phyloP scores from a whole-genome alignment of 2,797 vertebrate species.

The Tiaroga cobitis region DNA sequence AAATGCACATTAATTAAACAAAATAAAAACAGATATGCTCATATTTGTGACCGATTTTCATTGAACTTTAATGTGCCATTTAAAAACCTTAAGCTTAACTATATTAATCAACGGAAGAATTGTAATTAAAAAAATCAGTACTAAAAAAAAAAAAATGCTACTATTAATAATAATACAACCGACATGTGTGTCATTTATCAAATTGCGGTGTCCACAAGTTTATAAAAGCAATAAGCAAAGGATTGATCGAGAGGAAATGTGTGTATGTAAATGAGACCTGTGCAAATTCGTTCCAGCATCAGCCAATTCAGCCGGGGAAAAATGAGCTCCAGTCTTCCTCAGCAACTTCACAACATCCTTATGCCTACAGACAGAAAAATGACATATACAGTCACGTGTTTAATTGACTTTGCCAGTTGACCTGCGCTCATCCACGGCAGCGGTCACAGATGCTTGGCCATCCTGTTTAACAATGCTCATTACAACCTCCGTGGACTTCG shows the following conservation, averaged over 20 bases:
- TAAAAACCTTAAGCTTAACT: background rate
- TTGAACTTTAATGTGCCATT: background rate
- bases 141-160: background rate
- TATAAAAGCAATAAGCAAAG: slow-evolving; percentile 20
- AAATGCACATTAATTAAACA: background rate
- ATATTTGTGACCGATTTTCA: background rate
- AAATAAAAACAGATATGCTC: background rate
- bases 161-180: background rate
- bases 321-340: slow-evolving; percentile 85
- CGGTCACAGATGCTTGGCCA: too few species aligned
- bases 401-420: background rate
- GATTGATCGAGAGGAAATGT: background rate
- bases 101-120: background rate
- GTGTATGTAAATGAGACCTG: slow-evolving; percentile 76
- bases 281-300: slow-evolving; percentile 85
- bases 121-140: background rate
- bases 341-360: slow-evolving; percentile 82
- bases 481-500: too few species aligned
- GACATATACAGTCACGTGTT: background rate
- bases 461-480: too few species aligned
- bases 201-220: background rate
- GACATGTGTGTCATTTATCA: background rate
- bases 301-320: slow-evolving; percentile 83
- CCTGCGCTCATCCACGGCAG: background rate
- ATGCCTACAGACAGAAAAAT: slow-evolving; percentile 81